A percentile compares a stretch with the other conserved stretches of the same genome.
Evolutionary conservation across 2,113 vertebrate genomes (phyloP).

Genomic region (Cyanoderma ruficeps): DNA sequence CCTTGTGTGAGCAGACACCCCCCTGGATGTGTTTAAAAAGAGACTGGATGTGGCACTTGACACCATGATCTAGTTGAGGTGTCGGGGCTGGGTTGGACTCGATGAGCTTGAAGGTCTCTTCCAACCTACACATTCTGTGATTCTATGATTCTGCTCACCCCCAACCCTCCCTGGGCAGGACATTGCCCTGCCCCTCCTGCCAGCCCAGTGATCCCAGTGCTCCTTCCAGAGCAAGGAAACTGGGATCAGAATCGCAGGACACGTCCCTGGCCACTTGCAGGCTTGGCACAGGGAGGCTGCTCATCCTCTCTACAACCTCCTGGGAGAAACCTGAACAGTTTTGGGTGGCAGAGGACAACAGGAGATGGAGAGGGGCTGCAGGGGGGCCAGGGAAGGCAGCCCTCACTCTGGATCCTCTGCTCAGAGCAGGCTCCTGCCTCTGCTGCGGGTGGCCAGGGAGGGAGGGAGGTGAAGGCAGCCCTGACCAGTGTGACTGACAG

Average conservation of each 20-base stretch:
- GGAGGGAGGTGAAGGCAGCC: not conserved
- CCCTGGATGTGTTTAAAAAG: no score
- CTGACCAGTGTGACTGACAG: not conserved
- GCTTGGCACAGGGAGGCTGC: not conserved
- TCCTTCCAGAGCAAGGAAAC: not conserved
- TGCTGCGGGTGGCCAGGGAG: not conserved
- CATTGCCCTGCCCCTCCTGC: not conserved
- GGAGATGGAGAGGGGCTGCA: not conserved
- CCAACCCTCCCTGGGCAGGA: not conserved
- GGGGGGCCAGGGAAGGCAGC: not conserved
- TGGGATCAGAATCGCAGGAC: not conserved
- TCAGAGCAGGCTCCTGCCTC: not conserved
- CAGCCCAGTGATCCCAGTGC: not conserved
- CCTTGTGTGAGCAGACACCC: not conserved
- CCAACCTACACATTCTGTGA: no score
- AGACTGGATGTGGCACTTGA: no score
- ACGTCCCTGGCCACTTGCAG: not conserved
- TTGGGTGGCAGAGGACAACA: not conserved
- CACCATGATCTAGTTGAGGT: no score
- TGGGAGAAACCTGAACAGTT: not conserved
- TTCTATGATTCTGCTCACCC: no score
- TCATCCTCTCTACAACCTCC: not conserved
- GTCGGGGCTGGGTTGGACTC: no score
- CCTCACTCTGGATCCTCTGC: not conserved
- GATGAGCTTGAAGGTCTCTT: no score